A percentile compares a stretch with the other conserved stretches of the same genome.
Evolutionary conservation across 2,797 vertebrate species (phyloP).

Genomic region (Limosa lapponica): DNA sequence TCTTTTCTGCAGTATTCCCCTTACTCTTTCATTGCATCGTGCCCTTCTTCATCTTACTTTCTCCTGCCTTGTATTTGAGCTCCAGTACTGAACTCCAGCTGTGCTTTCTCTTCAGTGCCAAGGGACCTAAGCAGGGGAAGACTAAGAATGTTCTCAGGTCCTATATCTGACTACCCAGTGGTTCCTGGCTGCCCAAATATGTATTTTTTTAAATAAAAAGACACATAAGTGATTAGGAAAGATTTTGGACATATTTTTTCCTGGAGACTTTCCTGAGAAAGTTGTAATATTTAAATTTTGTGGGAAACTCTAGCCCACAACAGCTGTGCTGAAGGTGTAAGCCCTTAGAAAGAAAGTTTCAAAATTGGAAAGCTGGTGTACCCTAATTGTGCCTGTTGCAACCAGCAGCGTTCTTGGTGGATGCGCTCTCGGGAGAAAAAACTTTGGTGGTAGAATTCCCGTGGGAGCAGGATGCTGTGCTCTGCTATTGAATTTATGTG

Average conservation of each 20-base stretch:
- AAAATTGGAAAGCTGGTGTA: not conserved
- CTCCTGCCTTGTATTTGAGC: not conserved
- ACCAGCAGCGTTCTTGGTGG: not conserved
- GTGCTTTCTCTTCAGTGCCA: accelerated
- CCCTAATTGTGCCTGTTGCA: not conserved
- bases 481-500: not conserved
- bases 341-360: not conserved
- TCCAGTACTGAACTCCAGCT: not conserved
- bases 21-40: not conserved
- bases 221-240: not conserved
- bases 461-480: not conserved
- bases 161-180: not conserved
- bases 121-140: not conserved
- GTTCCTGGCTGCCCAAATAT: not conserved
- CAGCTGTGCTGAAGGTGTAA: not conserved
- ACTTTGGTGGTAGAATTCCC: not conserved
- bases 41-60: not conserved
- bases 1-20: not conserved
- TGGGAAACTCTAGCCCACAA: not conserved
- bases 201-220: not conserved
- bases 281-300: not conserved
- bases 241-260: not conserved
- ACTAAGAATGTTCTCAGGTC: not conserved
- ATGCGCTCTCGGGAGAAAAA: not conserved
- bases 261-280: not conserved